Evolutionary conservation across 2,888 invertebrate species (phyloP), one percentile per base, ranked within the genome.

Genomic region (Drosophila anceps): DNA sequence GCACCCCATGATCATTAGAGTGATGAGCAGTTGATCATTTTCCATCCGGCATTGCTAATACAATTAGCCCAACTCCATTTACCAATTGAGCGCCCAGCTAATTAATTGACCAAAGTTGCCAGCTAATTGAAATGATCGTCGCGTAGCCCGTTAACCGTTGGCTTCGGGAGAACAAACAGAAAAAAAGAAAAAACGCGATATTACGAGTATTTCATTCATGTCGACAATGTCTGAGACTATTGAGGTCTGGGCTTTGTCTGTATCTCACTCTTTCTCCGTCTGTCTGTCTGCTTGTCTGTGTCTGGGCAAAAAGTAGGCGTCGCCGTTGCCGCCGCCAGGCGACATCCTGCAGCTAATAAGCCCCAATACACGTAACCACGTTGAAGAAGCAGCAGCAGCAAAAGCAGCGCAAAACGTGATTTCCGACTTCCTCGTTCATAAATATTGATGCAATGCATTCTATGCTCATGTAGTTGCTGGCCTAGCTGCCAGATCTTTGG

Each of bases 371-470:
- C 84, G 76, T 82, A 73, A 37, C 39, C 33, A 27, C 24, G 46
- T 9, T 27, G 13, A 20, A 50, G 29, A 31, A 27, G 43, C 31
- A 41, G 39, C 43, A 37, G 29, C 43, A 37, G 29, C 43, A 66
- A 37, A 78, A 60, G 60, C 66, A 63, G 27, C 68, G 66, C 76
- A 60, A 78, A 75, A 87, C 86, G 86, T 87, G 86, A 87, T 87
- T 87, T 87, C 86, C 86, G 84, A 87, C 77, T 87, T 87, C 86
- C 86, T 87, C 72, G 81, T 86, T 84, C 85, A 84, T 84, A 84
- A 84, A 84, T 84, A 84, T 84, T 74, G 79, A 84, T 84, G 84
- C 37, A 37, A 24, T 41, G 68, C 69, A 66, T 76, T 66, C 73
- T 69, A 55, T 10, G 57, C 57, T 33, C 43, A n/a, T 57, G 43